A percentile compares a stretch with the other conserved stretches of the same genome.
Evolutionary conservation across 2,113 vertebrate species (phyloP).

Genomic region (Pelmatolapia mariae): DNA sequence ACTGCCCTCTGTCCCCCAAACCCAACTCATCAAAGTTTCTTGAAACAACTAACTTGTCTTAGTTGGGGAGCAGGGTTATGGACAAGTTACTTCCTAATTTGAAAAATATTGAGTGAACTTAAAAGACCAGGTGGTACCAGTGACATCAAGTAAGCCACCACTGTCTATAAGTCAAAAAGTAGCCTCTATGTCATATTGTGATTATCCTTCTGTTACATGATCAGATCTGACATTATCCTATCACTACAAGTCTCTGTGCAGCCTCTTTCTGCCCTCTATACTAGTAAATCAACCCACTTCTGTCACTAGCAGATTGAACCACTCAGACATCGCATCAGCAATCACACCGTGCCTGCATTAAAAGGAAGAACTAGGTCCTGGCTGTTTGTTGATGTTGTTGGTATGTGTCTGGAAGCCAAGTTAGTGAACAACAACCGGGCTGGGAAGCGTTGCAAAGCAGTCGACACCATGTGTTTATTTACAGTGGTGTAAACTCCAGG

Average conservation of each 20-base stretch:
- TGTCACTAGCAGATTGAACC: neutral
- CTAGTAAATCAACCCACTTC: neutral
- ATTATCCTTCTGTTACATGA: neutral
- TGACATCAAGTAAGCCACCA: neutral
- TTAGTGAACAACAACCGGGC: rapidly evolving
- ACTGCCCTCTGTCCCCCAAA: neutral
- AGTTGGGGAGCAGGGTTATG: rapidly evolving
- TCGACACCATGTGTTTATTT: rapidly evolving
- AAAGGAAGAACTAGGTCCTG: neutral
- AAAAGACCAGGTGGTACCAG: rapidly evolving
- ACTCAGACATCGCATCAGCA: rapidly evolving
- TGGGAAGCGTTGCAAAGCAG: neutral
- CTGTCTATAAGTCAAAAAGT: rapidly evolving
- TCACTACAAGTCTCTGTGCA: rapidly evolving
- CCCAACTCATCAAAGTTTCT: neutral
- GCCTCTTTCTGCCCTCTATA: rapidly evolving
- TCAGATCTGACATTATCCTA: rapidly evolving
- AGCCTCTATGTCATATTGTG: neutral
- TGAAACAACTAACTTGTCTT: neutral
- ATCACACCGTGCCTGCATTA: rapidly evolving
- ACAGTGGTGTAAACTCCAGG: neutral
- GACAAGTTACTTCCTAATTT: neutral
- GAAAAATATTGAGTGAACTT: neutral
- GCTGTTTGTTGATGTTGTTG: neutral
- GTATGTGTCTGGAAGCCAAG: rapidly evolving